Evolutionary conservation across 2,888 invertebrate species (phyloP).

Genomic region (Diploptera punctata): DNA sequence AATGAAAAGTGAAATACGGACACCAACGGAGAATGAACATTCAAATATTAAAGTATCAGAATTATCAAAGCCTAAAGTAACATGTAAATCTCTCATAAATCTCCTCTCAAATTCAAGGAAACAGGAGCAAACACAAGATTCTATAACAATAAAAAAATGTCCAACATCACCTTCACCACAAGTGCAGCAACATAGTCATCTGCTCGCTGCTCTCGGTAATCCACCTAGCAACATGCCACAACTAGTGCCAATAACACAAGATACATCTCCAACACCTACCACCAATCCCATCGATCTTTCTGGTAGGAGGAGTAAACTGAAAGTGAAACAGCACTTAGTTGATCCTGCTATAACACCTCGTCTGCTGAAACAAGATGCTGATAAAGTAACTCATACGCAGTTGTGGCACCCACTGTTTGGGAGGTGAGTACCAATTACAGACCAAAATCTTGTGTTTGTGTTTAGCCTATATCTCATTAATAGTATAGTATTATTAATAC

Average conservation of each 20-base stretch:
- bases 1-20: conserved; percentile 50
- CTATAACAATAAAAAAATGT: neutral
- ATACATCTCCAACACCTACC: neutral
- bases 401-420: conserved; percentile 88
- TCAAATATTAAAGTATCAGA: no score
- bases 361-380: conserved; percentile 56
- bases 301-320: conserved; percentile 53
- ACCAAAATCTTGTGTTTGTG: no score
- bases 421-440: conserved; percentile 67
- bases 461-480: no score
- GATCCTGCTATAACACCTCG: conserved; percentile 54
- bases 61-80: conserved; percentile 33
- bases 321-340: conserved; percentile 57
- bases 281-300: conserved; percentile 56
- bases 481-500: no score
- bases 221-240: conserved; percentile 17
- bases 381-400: conserved; percentile 54
- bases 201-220: conserved; percentile 39
- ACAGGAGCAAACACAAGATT: conserved; percentile 21
- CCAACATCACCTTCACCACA: conserved; percentile 11
- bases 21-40: conserved; percentile 46
- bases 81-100: conserved; percentile 64
- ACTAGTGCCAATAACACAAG: conserved; percentile 18
- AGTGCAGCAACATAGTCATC: conserved; percentile 29
- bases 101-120: conserved; percentile 52